Conservation (phyloP, 2,888 invertebrate genomes). For the Drosophila antonietae region DNA sequence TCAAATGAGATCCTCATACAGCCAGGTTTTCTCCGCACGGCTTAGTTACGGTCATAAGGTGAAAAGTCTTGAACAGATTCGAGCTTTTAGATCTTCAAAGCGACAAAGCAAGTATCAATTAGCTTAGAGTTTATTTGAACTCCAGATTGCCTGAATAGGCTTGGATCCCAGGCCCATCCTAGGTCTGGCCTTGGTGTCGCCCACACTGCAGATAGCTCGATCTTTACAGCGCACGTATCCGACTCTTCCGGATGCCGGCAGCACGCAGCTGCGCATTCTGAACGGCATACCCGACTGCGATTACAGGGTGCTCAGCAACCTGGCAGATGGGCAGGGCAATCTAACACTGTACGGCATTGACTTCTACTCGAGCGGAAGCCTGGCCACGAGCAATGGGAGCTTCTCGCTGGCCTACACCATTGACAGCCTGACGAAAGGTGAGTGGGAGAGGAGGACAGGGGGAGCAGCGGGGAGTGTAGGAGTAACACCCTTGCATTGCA, state of each 20-base stretch:
- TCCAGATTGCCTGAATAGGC: background rate
- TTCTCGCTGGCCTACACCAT: slow-evolving; percentile 55
- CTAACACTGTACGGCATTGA: slow-evolving; percentile 68
- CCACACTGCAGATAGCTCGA: background rate
- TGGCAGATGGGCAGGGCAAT: slow-evolving; percentile 32
- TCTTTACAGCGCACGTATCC: slow-evolving; percentile 87
- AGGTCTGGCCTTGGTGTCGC: background rate
- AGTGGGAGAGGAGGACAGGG: slow-evolving; percentile 12
- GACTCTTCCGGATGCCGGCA: slow-evolving; percentile 86
- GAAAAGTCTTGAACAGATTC: background rate
- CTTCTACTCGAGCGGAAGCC: slow-evolving; percentile 61
- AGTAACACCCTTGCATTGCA: slow-evolving; percentile 26
- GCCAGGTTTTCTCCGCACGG: background rate
- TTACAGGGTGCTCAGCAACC: slow-evolving; percentile 70
- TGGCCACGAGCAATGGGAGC: slow-evolving; percentile 55
- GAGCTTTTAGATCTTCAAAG: background rate
- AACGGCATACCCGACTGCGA: slow-evolving; percentile 87
- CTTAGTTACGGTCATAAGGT: too few relatives aligned
- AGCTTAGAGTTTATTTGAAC: background rate
- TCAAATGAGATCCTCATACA: background rate
- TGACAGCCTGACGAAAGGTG: slow-evolving; percentile 55
- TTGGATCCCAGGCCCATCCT: background rate
- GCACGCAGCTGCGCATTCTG: slow-evolving; percentile 89
- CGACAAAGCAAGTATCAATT: background rate
- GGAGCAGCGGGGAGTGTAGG: too few relatives aligned